Base-by-base conservation (phyloP, 2,888 invertebrate genomes). In the Nomada lathburiana region DNA sequence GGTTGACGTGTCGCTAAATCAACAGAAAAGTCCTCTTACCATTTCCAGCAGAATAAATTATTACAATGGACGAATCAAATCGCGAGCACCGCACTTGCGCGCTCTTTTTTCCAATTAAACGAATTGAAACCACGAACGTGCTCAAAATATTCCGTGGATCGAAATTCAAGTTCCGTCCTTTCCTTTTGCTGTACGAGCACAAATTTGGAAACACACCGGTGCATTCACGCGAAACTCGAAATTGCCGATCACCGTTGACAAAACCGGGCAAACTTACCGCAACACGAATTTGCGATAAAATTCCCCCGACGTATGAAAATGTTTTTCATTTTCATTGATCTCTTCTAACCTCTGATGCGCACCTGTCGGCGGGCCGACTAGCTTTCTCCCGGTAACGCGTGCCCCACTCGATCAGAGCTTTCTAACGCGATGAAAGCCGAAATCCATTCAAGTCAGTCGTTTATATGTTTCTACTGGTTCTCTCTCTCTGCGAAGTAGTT, bases 111-210 rank as follows among this genome's bases (percentile, higher is more conserved):
- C 62, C 83, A 79, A 83, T 86, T 85, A 78, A 80, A 80, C 76
- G 72, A 69, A 67, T 70, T 70, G 75, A 76, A 84, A 79, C 60
- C 53, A 71, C 65, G 65, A 76, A 55, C 65, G 55, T 29, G 26
- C 60, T 72, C 70, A 71, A 82, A 85, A 83, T 85, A 80, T 86
- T 80, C 76, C 78, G 78, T 83, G 76, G 77, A 76, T 53, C 59
- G 53, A 26, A 65, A 36, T 71, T 50, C 23, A 26, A 65, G 26
- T 69, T 50, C 23, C 79, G 57, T 63, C 44, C 69, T 78, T 71
- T 76, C 64, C 71, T 80, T 86, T 77, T 77, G 80, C 82, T 84
- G 80, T 60, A 55, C 59, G 29, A 16, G 44, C 10, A 13, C 47
- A 10, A 47, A 47, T 13, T 47, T 55, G 23, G 36, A 59, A 13